These are phyloP conservation scores for Hypena proboscidalis DNA, from an alignment of 2,888 invertebrate genomes.

Conservation along the genomic window DNA sequence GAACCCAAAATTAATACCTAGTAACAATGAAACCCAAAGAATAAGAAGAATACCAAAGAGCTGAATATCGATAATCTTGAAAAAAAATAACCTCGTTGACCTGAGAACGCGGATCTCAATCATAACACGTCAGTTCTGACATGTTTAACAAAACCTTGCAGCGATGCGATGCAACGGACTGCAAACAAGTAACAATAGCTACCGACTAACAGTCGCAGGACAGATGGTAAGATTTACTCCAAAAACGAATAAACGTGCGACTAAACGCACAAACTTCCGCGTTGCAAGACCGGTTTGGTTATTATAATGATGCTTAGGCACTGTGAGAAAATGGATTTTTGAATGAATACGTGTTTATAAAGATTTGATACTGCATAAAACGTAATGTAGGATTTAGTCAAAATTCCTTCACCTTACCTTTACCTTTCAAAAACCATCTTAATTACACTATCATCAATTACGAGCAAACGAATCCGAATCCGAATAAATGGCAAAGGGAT, in stretches of 20 bases:
- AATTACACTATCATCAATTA: too few relatives aligned
- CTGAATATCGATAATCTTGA: conserved; percentile 4
- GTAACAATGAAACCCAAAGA: conserved; percentile 12
- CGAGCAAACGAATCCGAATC: too few relatives aligned
- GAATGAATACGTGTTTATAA: conserved; percentile 22
- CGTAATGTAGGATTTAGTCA: neutral
- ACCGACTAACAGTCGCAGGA: conserved; percentile 51
- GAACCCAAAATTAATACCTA: neutral
- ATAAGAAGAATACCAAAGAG: conserved; percentile 1
- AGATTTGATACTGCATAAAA: neutral
- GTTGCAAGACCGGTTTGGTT: conserved; percentile 66
- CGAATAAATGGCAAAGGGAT: too few relatives aligned
- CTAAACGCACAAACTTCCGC: conserved; percentile 73
- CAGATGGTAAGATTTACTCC: conserved; percentile 64
- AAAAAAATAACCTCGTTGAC: conserved; percentile 15
- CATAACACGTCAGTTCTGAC: conserved; percentile 43
- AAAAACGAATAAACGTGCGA: conserved; percentile 73
- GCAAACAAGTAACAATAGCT: conserved; percentile 49
- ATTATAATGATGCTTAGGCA: conserved; percentile 29
- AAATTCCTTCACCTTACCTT: too few relatives aligned
- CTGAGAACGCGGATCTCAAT: conserved; percentile 27
- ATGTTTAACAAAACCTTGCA: conserved; percentile 45
- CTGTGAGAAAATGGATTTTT: conserved; percentile 36
- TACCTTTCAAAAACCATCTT: too few relatives aligned
- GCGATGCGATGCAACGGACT: conserved; percentile 50